Conservation (phyloP, 2,888 invertebrate genomes). For the Monoplex corrugatus region DNA sequence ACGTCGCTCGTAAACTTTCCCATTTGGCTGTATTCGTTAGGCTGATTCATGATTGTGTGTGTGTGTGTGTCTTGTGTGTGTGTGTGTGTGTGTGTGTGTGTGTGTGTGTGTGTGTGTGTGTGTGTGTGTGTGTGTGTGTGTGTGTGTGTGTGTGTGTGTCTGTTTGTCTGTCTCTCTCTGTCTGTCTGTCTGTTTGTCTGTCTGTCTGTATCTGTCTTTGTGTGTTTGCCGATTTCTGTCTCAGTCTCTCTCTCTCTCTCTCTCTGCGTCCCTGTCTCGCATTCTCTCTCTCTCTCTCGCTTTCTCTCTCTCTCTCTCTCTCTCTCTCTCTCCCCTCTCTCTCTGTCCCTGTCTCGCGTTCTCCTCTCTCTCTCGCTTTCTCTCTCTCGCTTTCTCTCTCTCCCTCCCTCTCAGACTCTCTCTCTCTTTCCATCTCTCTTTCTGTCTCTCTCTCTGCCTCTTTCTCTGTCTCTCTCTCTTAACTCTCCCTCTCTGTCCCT, state of each 20-base stretch:
- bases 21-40: too few relatives aligned
- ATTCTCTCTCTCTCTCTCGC: background rate
- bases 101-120: background rate
- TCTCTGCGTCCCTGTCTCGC: background rate
- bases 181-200: background rate
- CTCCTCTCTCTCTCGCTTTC: background rate
- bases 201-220: background rate
- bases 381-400: background rate
- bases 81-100: background rate
- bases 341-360: background rate
- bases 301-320: background rate
- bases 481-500: too few relatives aligned
- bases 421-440: background rate
- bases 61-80: background rate
- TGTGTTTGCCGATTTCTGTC: too few relatives aligned
- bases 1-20: too few relatives aligned
- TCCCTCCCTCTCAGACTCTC: background rate
- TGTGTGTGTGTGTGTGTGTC: background rate
- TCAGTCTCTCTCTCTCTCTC: background rate
- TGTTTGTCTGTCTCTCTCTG: background rate
- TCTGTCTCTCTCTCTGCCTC: background rate
- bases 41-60: too few relatives aligned
- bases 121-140: background rate
- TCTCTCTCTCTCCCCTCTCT: background rate
- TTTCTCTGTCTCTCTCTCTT: background rate